Conservation (phyloP, 1,140 invertebrate species). For the Habropoda laboriosa region DNA sequence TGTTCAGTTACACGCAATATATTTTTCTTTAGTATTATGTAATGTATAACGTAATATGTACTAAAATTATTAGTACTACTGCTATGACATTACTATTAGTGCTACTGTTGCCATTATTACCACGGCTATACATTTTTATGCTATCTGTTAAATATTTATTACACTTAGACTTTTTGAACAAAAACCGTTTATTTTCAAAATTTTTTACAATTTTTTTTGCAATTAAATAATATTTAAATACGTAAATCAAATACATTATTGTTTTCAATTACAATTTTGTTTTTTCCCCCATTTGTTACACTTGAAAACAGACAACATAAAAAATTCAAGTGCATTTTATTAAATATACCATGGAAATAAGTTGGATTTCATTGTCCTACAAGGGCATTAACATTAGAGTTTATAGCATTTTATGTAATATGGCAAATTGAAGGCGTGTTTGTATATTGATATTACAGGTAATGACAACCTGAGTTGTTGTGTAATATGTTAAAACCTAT, state of each 20-base stretch:
- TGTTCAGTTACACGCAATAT: background rate
- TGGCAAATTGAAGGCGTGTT: constrained; percentile 28
- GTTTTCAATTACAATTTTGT: background rate
- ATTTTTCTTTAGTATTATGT: too few species aligned
- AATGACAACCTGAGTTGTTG: constrained; percentile 3
- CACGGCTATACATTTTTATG: background rate
- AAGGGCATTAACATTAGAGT: background rate
- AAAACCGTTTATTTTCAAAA: constrained; percentile 16
- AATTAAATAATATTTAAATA: background rate
- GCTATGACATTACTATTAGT: background rate
- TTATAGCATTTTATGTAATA: constrained; percentile 18
- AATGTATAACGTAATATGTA: too few species aligned
- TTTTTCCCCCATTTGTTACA: background rate
- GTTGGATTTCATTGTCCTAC: constrained; percentile 9
- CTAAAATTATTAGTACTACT: background rate
- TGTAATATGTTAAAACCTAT: constrained; percentile 23
- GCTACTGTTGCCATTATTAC: background rate
- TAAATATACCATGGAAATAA: background rate
- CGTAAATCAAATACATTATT: background rate
- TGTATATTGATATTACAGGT: constrained; percentile 10
- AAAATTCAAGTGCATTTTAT: background rate
- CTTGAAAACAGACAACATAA: constrained; percentile 2
- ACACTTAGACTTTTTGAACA: background rate
- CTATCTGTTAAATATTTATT: background rate
- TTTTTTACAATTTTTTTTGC: constrained; percentile 16